Base-by-base conservation (phyloP, 2,113 vertebrate genomes). In the Aplodontia rufa region DNA sequence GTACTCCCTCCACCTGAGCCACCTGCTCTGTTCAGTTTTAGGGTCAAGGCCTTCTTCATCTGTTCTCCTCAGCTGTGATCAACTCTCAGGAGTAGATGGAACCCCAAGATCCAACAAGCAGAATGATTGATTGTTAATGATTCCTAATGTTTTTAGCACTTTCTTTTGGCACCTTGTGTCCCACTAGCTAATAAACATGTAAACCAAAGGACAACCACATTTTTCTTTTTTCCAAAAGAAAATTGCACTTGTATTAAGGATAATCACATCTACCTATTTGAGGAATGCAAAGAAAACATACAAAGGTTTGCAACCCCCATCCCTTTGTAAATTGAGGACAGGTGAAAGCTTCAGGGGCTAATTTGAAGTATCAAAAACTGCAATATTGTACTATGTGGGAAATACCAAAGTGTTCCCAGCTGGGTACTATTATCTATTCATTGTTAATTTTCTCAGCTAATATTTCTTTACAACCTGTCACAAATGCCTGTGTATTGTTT, bases 361-460 rank as follows among this genome's bases (percentile, higher is more conserved):
- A 0, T 91, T 92, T 90, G 83, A 97, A 86, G 6, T 24, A 78
- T 64, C 5, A 86, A 22, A 93, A 75, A 20, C 37, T 69, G n/a
- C 11, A 86, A 0, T 60, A 51, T 85, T 95, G 4, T 7, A 55
- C 55, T 53, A 66, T 4, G 40, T 71, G 17, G 92, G 66, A 96
- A 95, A 90, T 9, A 53, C 30, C 19, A 64, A 62, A 53, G 22
- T 71, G 24, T 42, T 45, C 93, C 82, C 69, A 53, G 51, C 74
- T 96, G 78, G 90, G 79, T 71, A 95, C 82, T 37, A 8, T 92
- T 96, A 95, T 97, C 51, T 91, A 11, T 93, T 94, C 37, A 19
- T 94, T 81, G 51, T 95, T 51, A 96, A 95, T 94, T 95, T 95
- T 93, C 81, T 91, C 69, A 96, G 87, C 51, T 96, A 85, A 40